These are phyloP conservation scores for Papilio protenor DNA, from an alignment of 2,888 invertebrate genomes.

Conservation along the genomic window DNA sequence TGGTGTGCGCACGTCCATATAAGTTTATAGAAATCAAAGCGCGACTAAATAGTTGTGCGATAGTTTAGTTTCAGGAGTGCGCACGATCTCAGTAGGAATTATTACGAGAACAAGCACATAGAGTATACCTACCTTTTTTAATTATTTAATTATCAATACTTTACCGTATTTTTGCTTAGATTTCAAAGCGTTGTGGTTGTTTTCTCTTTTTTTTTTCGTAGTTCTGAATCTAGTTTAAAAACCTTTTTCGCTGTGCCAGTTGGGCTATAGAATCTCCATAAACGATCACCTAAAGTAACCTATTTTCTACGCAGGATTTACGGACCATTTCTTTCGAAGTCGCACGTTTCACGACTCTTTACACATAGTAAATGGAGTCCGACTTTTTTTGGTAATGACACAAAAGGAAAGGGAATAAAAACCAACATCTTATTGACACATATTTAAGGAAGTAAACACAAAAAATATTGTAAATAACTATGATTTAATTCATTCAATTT, in stretches of 20 bases:
- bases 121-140: not conserved
- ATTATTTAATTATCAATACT: not conserved
- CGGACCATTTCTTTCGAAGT: slow-evolving; percentile 36
- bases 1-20: too few species aligned
- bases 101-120: not conserved
- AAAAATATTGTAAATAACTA: not conserved
- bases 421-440: not conserved
- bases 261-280: slow-evolving; percentile 10
- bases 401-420: slow-evolving; percentile 12
- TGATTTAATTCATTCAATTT: not conserved
- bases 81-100: not conserved
- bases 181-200: not conserved
- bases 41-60: too few species aligned
- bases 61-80: not conserved
- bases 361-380: slow-evolving; percentile 28
- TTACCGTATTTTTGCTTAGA: not conserved
- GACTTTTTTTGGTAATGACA: slow-evolving; percentile 2
- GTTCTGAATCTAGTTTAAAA: slow-evolving; percentile 27
- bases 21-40: too few species aligned
- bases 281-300: slow-evolving; percentile 21
- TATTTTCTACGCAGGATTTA: slow-evolving; percentile 34
- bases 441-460: not conserved
- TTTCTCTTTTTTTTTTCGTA: slow-evolving; percentile 8
- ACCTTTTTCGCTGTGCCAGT: slow-evolving; percentile 5
- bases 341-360: slow-evolving; percentile 34